A percentile compares a stretch with the other conserved stretches of the same genome.
Conservation (phyloP, 2,888 invertebrate species). For the Villa cingulata region DNA sequence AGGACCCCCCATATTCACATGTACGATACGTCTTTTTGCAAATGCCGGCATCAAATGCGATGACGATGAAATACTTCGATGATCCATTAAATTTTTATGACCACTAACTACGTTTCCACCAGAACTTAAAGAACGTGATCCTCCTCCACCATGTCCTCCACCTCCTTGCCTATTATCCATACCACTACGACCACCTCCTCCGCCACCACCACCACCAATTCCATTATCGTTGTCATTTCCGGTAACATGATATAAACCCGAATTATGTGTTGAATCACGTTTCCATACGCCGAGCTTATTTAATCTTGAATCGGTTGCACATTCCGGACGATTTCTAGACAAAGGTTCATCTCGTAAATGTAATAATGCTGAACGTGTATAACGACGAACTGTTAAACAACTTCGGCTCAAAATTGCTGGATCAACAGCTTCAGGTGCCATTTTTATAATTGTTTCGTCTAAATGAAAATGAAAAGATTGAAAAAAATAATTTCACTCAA, state of each 20-base stretch:
- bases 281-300: conserved; percentile 36
- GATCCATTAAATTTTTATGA: conserved; percentile 25
- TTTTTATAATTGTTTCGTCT: conserved; percentile 16
- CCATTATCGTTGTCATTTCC: not conserved
- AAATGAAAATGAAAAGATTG: conserved; percentile 1
- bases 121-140: not conserved
- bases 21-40: conserved; percentile 27
- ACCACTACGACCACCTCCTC: not conserved
- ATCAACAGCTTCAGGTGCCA: conserved; percentile 30
- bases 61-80: conserved; percentile 30
- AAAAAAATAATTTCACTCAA: not conserved
- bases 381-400: conserved; percentile 31
- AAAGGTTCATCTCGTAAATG: conserved; percentile 54
- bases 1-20: conserved; percentile 1
- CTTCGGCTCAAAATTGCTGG: conserved; percentile 47
- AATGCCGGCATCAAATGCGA: conserved; percentile 35
- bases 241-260: conserved; percentile 32
- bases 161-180: not conserved
- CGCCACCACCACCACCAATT: not conserved
- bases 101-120: not conserved
- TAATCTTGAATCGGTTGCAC: conserved; percentile 40
- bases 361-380: conserved; percentile 57
- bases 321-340: conserved; percentile 58
- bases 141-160: not conserved
- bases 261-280: conserved; percentile 42